Percentiles rank a stretch among this genome's conserved stretches.
These are phyloP conservation scores for Leptinotarsa tumamoca DNA, from an alignment of 2,888 invertebrate genomes.

Conservation along the genomic window DNA sequence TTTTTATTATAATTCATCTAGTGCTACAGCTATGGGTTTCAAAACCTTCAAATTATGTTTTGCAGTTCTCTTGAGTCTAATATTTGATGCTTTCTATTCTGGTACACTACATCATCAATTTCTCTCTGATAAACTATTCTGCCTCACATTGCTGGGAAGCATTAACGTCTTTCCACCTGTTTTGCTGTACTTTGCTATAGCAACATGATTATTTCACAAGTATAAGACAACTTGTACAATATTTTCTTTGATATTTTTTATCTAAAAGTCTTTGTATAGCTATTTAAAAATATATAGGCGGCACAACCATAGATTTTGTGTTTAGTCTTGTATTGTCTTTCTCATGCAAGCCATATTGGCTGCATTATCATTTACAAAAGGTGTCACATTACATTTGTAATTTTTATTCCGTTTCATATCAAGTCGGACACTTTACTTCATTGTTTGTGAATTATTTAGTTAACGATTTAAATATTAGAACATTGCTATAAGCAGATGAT, in stretches of 20 bases:
- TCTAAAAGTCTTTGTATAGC: too few relatives aligned
- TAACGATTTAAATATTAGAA: too few relatives aligned
- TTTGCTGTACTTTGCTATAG: conserved; percentile 36
- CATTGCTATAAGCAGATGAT: too few relatives aligned
- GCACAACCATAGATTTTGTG: too few relatives aligned
- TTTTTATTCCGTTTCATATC: too few relatives aligned
- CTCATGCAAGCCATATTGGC: too few relatives aligned
- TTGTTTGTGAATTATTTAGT: too few relatives aligned
- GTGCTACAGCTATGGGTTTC: conserved; percentile 30
- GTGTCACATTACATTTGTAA: too few relatives aligned
- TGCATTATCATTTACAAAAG: too few relatives aligned
- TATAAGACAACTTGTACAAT: conserved; percentile 38
- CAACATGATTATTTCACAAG: conserved; percentile 40
- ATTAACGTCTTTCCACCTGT: conserved; percentile 39
- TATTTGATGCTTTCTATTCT: conserved; percentile 27
- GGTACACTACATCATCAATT: background rate
- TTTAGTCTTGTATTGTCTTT: too few relatives aligned
- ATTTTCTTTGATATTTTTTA: conserved; percentile 11
- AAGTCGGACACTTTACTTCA: too few relatives aligned
- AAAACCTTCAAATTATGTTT: conserved; percentile 25
- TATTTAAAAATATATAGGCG: too few relatives aligned
- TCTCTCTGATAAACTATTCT: conserved; percentile 18
- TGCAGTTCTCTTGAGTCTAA: conserved; percentile 30
- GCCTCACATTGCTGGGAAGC: conserved; percentile 46
- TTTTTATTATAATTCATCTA: conserved; percentile 34